A percentile compares a stretch with the other conserved stretches of the same genome.
Evolutionary conservation across 2,113 vertebrate species (phyloP).

Genomic region (Myrmophylax atrothorax): DNA sequence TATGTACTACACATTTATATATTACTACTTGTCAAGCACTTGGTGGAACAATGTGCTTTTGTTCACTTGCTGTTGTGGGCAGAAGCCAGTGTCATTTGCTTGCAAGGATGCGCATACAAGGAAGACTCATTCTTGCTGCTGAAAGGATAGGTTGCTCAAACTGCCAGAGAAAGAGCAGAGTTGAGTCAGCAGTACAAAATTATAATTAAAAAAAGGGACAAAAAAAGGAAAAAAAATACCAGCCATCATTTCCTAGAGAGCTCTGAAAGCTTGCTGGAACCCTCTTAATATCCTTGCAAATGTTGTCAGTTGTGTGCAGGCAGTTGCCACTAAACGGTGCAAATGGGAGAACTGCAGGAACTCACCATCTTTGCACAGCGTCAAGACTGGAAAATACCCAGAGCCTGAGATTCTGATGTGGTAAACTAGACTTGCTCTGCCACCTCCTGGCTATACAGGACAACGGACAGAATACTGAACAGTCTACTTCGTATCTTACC

Average conservation of each 20-base stretch:
- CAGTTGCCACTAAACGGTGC: background rate
- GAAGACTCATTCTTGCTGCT: background rate
- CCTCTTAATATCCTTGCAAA: slow-evolving; percentile 4
- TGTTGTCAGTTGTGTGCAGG: background rate
- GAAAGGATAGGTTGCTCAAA: background rate
- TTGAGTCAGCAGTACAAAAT: slow-evolving; percentile 10
- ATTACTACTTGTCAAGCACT: background rate
- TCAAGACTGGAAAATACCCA: background rate
- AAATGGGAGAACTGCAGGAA: background rate
- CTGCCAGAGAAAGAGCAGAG: background rate
- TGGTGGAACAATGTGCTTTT: background rate
- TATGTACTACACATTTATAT: background rate
- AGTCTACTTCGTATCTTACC: accelerated
- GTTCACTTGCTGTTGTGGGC: background rate
- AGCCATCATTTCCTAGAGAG: slow-evolving; percentile 1
- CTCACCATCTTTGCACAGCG: background rate
- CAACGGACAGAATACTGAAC: background rate
- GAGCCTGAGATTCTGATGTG: no score
- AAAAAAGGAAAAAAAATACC: background rate
- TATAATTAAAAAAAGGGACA: background rate
- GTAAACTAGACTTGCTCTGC: slow-evolving; percentile 46
- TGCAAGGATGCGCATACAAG: accelerated
- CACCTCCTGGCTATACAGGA: slow-evolving; percentile 58
- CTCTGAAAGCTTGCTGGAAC: background rate
- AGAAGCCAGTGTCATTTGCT: background rate